Evolutionary conservation across 2,113 vertebrate genomes (phyloP).

Genomic region (Eidolon helvum): DNA sequence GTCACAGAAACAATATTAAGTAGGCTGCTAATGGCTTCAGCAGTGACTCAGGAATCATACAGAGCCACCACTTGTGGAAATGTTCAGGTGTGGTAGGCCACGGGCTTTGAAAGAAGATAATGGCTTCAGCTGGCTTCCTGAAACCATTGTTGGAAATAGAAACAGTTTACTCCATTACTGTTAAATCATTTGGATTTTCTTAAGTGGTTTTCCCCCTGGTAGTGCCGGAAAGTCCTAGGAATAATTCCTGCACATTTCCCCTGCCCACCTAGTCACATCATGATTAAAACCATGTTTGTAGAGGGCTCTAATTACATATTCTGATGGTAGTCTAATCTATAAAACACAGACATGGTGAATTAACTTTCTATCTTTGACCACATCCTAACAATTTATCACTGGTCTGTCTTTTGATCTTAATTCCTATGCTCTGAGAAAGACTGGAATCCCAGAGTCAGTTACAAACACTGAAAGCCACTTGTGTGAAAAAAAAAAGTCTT

Average conservation of each 20-base stretch:
- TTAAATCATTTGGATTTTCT: constrained; percentile 28
- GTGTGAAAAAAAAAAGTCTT: neutral
- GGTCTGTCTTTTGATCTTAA: constrained; percentile 45
- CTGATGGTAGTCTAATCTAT: constrained; percentile 7
- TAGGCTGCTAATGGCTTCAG: neutral
- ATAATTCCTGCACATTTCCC: neutral
- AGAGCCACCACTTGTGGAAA: neutral
- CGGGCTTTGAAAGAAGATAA: neutral
- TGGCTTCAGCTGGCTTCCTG: neutral
- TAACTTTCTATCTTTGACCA: constrained; percentile 49
- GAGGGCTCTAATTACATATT: constrained; percentile 41
- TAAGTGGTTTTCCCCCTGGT: neutral
- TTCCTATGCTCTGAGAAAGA: neutral
- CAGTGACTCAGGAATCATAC: neutral
- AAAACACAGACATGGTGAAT: neutral
- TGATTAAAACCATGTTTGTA: neutral
- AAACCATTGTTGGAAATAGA: neutral
- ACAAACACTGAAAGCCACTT: neutral
- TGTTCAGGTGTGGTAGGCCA: neutral
- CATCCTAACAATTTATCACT: constrained; percentile 40
- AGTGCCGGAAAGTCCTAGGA: neutral
- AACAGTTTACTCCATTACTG: neutral
- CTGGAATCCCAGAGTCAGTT: neutral
- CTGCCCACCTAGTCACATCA: constrained; percentile 17
- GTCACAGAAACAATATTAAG: neutral